Base-by-base conservation (phyloP, 2,113 vertebrate genomes). In the Anhinga rufa region DNA sequence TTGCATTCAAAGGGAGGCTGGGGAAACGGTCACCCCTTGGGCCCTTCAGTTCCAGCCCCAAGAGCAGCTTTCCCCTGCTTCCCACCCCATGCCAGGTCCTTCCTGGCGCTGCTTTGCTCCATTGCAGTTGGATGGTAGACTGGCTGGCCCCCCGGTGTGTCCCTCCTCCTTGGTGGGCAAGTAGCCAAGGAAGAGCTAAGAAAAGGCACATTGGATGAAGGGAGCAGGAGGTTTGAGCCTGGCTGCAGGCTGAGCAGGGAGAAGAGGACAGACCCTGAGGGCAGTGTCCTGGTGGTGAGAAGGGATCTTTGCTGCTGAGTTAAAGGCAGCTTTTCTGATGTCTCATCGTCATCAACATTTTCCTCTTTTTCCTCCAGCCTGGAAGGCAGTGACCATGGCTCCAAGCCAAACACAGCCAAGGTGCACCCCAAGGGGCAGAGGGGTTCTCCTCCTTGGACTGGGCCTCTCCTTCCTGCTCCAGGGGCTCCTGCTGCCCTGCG, bases 391-490 rank as follows among this genome's bases (percentile, higher is more conserved):
- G 36, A 42, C 48, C 6, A 14, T 51, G 72, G 38, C 38, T 49
- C 21, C 31, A 42, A 60, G 44, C 61, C 6, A 2, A 57, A 58
- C 5, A 1, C n/a, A 16, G 52, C 9, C 31, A 20, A 34, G 18
- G 24, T 29, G 38, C 2, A 0, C 10, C 75, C 61, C 14, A 5
- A 31, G 0, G 10, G 61, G 57, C 17, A 14, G 17, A 14, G 20
- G n/a, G 17, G 7, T 36, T 69, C 68, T 75, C 18, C 54, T 93
- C 17, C 65, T 77, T 5, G 9, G 31, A 6, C 38, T 88, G 34
- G 31, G 77, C 34, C n/a, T 88, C 42, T 70, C 36, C 13, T 12
- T 96, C 32, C 20, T 97, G 15, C 49, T 96, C 18, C 7, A 12
- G 57, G 82, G 55, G 46, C 31, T 51, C 51, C 61, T 92, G 18